Conservation (phyloP, 2,888 invertebrate species). For the Tachina fera region DNA sequence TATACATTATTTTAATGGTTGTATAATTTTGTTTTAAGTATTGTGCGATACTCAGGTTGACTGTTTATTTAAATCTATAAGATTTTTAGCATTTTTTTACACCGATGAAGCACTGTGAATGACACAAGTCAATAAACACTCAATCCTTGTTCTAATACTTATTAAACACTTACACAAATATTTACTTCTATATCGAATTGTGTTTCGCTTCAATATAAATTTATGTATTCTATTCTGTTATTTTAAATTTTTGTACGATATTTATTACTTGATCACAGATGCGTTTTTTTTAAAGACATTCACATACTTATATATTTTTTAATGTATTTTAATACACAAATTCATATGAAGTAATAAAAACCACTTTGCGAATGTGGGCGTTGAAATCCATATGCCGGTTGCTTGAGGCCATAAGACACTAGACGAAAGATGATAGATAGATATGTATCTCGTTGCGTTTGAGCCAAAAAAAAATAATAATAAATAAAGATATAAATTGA, state of each 20-base stretch:
- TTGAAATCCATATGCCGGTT: constrained; percentile 63
- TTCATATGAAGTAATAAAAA: constrained; percentile 35
- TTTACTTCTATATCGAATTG: constrained; percentile 5
- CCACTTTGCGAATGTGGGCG: constrained; percentile 55
- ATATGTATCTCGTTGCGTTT: constrained; percentile 37
- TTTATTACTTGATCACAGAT: constrained; percentile 32
- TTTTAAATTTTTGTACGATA: constrained; percentile 25
- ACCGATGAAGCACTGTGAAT: neutral
- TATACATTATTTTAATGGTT: no score
- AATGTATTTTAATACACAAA: neutral
- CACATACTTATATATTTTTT: constrained; percentile 36
- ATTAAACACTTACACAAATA: constrained; percentile 11
- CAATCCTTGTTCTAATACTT: neutral
- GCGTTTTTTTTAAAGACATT: constrained; percentile 21
- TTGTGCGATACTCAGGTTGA: no score
- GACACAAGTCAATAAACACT: neutral
- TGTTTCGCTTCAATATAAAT: constrained; percentile 22
- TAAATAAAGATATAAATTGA: neutral
- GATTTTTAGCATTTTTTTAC: neutral
- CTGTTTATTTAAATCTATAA: neutral
- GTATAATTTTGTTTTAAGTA: no score
- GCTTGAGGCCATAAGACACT: constrained; percentile 56
- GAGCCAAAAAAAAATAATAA: constrained; percentile 15
- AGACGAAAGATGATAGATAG: constrained; percentile 49
- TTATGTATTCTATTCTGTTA: neutral